Base-by-base conservation (phyloP, 2,888 invertebrate genomes). In the Cheilosia variabilis region DNA sequence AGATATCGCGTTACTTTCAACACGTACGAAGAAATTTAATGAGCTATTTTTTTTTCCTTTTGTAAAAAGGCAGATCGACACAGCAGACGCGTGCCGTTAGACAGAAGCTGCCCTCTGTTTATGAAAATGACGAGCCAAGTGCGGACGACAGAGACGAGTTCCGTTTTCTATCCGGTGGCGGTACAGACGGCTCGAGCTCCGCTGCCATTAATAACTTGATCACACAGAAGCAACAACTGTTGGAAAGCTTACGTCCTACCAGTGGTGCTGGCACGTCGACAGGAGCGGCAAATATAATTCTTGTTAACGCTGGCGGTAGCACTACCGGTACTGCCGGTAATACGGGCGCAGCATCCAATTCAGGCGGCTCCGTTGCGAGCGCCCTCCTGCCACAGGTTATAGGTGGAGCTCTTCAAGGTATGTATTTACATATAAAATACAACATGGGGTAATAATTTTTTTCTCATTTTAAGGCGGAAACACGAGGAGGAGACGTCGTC, bases 211-310 rank as follows among this genome's bases (percentile, higher is more conserved):
- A 79, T 22, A 52, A 66, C 10, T 58, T 65, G 2, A 79, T 79
- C 19, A 72, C 71, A 4, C 57, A 19, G 10, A 19, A 71, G 45
- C 72, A 72, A 27, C 41, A 72, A 24, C 10, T n/a, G 3, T 37
- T 79, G 53, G 79, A 79, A 60, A 41, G 24, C 2, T 37, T 79
- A 10, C 79, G 79, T 22, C 79, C 79, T n/a, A 2, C 4, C 3
- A 57, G 45, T 34, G 47, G 65, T 15, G 37, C 60, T 4, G 24
- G n/a, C 1, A 6, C 22, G 2, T 22, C 71, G 0, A 19, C 58
- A 19, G 53, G 43, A 47, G 10, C 66, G 22, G 77, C 37, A 19
- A 79, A 66, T 60, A 58, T 79, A 4, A 50, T 71, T 9, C 43
- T 52, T 22, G 53, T 72, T 5, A 71, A 79, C 34, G 19, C 66